Evolutionary conservation across 2,797 vertebrate genomes (phyloP).

Genomic region (Rhabdophis nuchalis): DNA sequence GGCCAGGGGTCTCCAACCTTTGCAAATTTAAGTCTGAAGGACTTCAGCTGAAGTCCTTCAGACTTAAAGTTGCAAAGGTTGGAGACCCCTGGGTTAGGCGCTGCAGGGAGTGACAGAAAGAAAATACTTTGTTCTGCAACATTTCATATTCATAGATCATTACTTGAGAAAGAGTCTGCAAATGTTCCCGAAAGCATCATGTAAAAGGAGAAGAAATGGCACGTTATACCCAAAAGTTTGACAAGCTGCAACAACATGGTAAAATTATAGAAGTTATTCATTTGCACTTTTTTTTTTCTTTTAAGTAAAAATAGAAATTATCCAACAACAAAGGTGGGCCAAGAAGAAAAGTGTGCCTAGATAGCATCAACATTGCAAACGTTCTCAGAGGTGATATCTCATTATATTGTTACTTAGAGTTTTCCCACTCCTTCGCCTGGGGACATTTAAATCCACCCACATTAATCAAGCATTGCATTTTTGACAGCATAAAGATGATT

Average conservation of each 20-base stretch:
- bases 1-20: no score
- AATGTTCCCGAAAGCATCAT: constrained; percentile 15
- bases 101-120: neutral
- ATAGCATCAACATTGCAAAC: constrained; percentile 34
- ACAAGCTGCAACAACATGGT: neutral
- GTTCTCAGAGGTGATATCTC: neutral
- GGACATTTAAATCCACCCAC: constrained; percentile 7
- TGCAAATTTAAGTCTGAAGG: no score
- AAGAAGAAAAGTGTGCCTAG: constrained; percentile 31
- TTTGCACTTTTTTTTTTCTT: neutral
- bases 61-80: no score
- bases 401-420: constrained; percentile 5
- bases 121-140: constrained; percentile 5
- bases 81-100: neutral
- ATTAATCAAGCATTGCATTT: neutral
- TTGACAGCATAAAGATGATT: constrained; percentile 32
- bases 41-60: no score
- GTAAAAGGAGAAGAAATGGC: constrained; percentile 22
- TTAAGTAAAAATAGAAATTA: constrained; percentile 45
- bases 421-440: neutral
- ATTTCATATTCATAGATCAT: constrained; percentile 9
- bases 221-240: constrained; percentile 45
- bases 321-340: constrained; percentile 16
- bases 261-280: constrained; percentile 44
- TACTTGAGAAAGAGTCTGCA: neutral